These are phyloP conservation scores for Choristoneura fumiferana DNA, from an alignment of 1,140 invertebrate genomes.

Conservation along the genomic window DNA sequence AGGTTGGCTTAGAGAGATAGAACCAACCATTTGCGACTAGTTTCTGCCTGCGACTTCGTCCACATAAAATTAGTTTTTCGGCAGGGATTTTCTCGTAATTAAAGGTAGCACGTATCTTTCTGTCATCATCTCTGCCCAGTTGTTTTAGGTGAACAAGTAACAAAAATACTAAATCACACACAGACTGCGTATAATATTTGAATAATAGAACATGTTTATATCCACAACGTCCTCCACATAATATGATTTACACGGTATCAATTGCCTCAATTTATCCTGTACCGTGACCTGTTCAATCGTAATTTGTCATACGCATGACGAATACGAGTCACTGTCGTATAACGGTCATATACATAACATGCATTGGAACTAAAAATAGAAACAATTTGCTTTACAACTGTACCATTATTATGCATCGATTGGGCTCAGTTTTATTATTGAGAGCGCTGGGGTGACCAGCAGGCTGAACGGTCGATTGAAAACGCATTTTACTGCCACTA, in stretches of 20 bases:
- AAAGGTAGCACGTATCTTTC: no score
- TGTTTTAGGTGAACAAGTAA: no score
- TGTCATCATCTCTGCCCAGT: no score
- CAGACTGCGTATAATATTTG: no score
- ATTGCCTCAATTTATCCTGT: slow-evolving; percentile 13
- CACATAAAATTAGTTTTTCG: no score
- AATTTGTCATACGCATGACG: slow-evolving; percentile 16
- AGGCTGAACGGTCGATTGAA: slow-evolving; percentile 8
- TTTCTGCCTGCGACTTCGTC: no score
- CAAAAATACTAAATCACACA: no score
- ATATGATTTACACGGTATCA: slow-evolving; percentile 9
- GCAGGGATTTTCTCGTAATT: no score
- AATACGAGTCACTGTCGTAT: neutral
- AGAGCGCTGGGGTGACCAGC: neutral
- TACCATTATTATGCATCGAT: neutral
- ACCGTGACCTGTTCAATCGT: slow-evolving; percentile 2
- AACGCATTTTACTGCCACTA: neutral
- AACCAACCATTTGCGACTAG: no score
- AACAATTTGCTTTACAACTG: neutral
- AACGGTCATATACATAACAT: neutral
- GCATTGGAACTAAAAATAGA: neutral
- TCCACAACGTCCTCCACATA: neutral
- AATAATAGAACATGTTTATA: neutral
- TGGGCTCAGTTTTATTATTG: neutral
- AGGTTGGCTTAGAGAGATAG: no score